These are phyloP conservation scores for Panulirus ornatus DNA, from an alignment of 1,140 invertebrate species.

Conservation along the genomic window DNA sequence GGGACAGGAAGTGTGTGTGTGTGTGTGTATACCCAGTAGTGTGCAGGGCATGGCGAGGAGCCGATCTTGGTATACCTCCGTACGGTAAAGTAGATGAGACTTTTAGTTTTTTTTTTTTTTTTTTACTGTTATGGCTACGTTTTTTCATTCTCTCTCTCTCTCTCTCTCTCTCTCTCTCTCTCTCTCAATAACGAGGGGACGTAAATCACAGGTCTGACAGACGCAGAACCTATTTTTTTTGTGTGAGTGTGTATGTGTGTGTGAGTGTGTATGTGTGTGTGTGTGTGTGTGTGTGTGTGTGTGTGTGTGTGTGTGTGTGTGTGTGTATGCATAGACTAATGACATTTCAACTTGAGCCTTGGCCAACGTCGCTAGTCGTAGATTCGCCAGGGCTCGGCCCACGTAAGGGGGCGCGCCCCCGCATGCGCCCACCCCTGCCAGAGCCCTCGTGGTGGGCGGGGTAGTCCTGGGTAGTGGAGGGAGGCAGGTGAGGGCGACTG, in stretches of 20 bases:
- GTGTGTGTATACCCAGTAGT: too few species aligned
- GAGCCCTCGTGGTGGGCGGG: too few species aligned
- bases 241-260: conserved; percentile 14
- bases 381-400: background rate
- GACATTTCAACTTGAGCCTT: background rate
- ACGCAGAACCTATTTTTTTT: background rate
- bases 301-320: conserved; percentile 17
- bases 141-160: background rate
- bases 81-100: too few species aligned
- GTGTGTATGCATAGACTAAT: background rate
- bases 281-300: too few species aligned
- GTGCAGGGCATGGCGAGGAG: too few species aligned
- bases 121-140: too few species aligned
- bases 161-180: conserved; percentile 3
- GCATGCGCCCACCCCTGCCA: too few species aligned
- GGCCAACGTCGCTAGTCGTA: background rate
- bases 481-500: too few species aligned
- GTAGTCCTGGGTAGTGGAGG: too few species aligned
- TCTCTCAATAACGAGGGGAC: conserved; percentile 10
- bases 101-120: too few species aligned
- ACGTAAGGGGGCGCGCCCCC: background rate
- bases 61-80: too few species aligned
- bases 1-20: too few species aligned
- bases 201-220: background rate
- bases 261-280: background rate